Conservation (phyloP, 1,140 invertebrate genomes). For the Calliphora vicina region DNA sequence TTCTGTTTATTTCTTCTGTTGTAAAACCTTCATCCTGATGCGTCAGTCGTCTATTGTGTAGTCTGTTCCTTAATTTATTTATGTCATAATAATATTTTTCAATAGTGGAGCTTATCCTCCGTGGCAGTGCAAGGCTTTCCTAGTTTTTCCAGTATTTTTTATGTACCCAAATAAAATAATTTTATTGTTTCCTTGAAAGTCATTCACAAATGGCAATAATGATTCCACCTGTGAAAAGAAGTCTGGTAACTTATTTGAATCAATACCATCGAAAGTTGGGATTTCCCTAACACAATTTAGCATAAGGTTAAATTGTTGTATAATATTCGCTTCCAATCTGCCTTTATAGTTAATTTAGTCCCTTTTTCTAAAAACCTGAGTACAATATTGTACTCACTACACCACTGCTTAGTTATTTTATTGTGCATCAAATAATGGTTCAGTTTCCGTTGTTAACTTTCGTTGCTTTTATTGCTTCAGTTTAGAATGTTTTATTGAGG, state of each 20-base stretch:
- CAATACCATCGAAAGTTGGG: too few relatives aligned
- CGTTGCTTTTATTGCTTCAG: too few relatives aligned
- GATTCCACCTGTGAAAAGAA: background rate
- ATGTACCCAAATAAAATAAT: background rate
- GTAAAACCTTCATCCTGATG: background rate
- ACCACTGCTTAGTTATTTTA: too few relatives aligned
- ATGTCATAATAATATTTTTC: background rate
- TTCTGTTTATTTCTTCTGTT: background rate
- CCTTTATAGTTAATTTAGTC: too few relatives aligned
- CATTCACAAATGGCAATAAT: background rate
- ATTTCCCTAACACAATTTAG: background rate
- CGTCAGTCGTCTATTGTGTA: background rate
- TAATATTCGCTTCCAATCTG: background rate
- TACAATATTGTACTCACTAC: too few relatives aligned
- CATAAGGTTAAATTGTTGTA: background rate
- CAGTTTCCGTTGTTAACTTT: too few relatives aligned
- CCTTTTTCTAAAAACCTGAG: too few relatives aligned
- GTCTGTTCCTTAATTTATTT: background rate
- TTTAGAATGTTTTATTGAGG: too few relatives aligned
- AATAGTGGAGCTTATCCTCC: background rate
- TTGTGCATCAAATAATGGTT: too few relatives aligned
- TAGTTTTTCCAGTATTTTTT: background rate
- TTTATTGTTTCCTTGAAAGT: background rate
- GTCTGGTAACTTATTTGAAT: too few relatives aligned
- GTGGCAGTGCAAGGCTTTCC: background rate